phyloP scores from a whole-genome alignment of 2,888 invertebrate species.

The Oegoconia quadripuncta region DNA sequence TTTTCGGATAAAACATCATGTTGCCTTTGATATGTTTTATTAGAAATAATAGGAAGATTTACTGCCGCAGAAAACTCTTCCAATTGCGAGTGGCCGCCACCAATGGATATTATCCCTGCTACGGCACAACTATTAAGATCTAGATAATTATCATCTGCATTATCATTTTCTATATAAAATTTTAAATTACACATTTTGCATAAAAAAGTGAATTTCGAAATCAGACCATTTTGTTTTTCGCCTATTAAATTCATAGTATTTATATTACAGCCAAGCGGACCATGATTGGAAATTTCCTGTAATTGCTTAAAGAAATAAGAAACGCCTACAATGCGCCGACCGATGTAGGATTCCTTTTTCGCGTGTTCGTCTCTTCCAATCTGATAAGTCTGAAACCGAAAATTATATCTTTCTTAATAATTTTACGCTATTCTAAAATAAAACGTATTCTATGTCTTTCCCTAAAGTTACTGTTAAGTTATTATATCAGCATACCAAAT shows the following conservation, averaged over 20 bases:
- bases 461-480: too few relatives aligned
- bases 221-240: constrained; percentile 1
- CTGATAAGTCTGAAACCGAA: too few relatives aligned
- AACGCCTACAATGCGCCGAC: constrained; percentile 2
- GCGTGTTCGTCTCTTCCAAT: too few relatives aligned
- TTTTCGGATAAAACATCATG: constrained; percentile 3
- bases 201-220: constrained; percentile 4
- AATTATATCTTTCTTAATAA: too few relatives aligned
- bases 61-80: constrained; percentile 2
- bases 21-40: constrained; percentile 2
- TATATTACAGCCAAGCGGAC: constrained; percentile 1
- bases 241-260: constrained; percentile 1
- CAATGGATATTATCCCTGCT: constrained; percentile 3
- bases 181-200: constrained; percentile 4
- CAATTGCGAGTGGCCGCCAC: constrained; percentile 1
- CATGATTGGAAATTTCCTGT: constrained; percentile 4
- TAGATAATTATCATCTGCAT: constrained; percentile 3
- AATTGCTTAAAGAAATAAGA: constrained; percentile 2
- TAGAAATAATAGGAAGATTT: constrained; percentile 1
- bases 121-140: constrained; percentile 6
- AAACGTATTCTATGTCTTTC: too few relatives aligned
- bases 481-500: too few relatives aligned
- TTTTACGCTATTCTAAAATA: too few relatives aligned
- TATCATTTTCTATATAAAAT: constrained; percentile 1
- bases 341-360: too few relatives aligned